Percentiles rank a stretch among this genome's conserved stretches.
These are phyloP conservation scores for Onychostoma macrolepis DNA, from an alignment of 2,113 vertebrate species.

Conservation along the genomic window DNA sequence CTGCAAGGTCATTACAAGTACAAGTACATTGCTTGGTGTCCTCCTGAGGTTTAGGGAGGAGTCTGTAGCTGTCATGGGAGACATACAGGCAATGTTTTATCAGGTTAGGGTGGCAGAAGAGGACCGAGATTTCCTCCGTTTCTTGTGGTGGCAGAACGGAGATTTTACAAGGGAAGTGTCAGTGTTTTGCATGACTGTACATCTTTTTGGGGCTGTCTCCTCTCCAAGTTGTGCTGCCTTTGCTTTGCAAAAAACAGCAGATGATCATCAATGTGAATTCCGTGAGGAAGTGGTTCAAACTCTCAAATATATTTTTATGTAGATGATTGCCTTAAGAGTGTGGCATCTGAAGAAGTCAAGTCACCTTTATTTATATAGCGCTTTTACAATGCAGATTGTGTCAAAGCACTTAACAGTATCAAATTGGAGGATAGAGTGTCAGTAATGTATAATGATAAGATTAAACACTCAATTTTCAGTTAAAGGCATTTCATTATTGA, in stretches of 20 bases:
- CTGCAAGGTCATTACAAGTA: slow-evolving; percentile 5
- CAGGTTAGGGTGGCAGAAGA: slow-evolving; percentile 23
- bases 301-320: slow-evolving; percentile 29
- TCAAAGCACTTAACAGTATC: too few relatives aligned
- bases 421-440: too few relatives aligned
- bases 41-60: slow-evolving; percentile 30
- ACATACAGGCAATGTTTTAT: slow-evolving; percentile 43
- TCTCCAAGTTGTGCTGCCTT: too few relatives aligned
- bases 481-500: too few relatives aligned
- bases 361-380: too few relatives aligned
- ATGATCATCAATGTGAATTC: slow-evolving; percentile 23
- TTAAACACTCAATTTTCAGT: too few relatives aligned
- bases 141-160: slow-evolving; percentile 48
- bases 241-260: slow-evolving; percentile 30
- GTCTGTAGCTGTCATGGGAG: slow-evolving; percentile 42
- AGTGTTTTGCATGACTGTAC: background rate
- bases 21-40: slow-evolving; percentile 20
- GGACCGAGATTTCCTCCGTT: background rate
- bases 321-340: slow-evolving; percentile 40
- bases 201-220: background rate
- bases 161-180: slow-evolving; percentile 3
- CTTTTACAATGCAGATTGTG: too few relatives aligned
- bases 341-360: background rate
- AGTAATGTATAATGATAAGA: too few relatives aligned
- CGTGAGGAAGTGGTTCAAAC: background rate